These are phyloP conservation scores for Epistrophella euchroma DNA, from an alignment of 2,888 invertebrate species.

Conservation along the genomic window DNA sequence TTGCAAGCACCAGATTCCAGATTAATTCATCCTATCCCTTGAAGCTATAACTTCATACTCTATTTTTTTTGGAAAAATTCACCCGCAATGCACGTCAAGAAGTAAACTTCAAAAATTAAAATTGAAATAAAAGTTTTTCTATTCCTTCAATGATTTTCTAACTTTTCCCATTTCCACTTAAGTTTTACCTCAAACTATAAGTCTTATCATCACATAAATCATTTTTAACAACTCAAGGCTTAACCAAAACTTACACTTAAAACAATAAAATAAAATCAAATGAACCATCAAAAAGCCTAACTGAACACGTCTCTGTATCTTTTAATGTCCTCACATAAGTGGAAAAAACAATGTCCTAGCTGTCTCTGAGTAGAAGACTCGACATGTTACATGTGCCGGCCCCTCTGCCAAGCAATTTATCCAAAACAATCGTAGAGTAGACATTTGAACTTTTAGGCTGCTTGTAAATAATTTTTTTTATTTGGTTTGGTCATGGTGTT, in stretches of 20 bases:
- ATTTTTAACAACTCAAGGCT: neutral
- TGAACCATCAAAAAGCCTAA: neutral
- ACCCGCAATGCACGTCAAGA: too few species aligned
- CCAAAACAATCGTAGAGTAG: neutral
- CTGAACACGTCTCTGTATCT: neutral
- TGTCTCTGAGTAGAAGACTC: neutral
- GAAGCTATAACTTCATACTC: too few species aligned
- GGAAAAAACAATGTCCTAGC: neutral
- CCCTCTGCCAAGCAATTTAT: neutral
- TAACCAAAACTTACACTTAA: neutral
- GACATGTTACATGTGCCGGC: neutral
- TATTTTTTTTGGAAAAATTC: too few species aligned
- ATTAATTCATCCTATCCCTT: too few species aligned
- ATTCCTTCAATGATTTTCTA: neutral
- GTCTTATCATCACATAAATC: neutral
- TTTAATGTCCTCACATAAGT: slow-evolving; percentile 20
- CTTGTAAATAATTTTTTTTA: neutral
- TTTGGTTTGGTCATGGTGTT: too few species aligned
- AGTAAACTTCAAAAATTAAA: neutral
- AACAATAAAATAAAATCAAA: neutral
- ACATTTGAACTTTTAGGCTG: neutral
- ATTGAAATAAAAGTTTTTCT: neutral
- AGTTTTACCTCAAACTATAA: neutral
- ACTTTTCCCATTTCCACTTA: neutral
- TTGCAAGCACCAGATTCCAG: too few species aligned